Evolutionary conservation across 2,113 vertebrate genomes (phyloP).

Genomic region (Hypomesus transpacificus): DNA sequence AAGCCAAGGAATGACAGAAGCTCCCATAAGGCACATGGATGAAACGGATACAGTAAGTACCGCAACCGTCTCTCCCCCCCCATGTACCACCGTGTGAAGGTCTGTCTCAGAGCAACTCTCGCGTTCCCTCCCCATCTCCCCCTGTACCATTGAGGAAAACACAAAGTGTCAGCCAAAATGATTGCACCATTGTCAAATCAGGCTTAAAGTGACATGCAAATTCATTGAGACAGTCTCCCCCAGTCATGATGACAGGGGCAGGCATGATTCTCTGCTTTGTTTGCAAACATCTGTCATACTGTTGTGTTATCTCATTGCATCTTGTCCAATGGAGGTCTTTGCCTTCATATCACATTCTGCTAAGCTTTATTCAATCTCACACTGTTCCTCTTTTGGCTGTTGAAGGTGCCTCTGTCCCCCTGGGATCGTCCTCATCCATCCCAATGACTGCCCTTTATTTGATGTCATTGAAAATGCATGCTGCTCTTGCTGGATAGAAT

Average conservation of each 20-base stretch:
- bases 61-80: constrained; percentile 6
- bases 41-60: constrained; percentile 37
- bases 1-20: constrained; percentile 47
- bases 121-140: background rate
- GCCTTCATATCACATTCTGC: constrained; percentile 31
- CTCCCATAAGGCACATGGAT: constrained; percentile 18
- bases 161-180: constrained; percentile 25
- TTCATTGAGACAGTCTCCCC: background rate
- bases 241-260: background rate
- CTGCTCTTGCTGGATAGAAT: constrained; percentile 45
- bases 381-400: constrained; percentile 37
- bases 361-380: constrained; percentile 39
- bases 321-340: constrained; percentile 15
- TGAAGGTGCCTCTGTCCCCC: constrained; percentile 58
- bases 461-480: constrained; percentile 67
- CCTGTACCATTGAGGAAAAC: background rate
- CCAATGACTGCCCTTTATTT: constrained; percentile 68
- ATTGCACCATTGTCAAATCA: constrained; percentile 34
- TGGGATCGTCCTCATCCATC: constrained; percentile 58
- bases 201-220: constrained; percentile 19
- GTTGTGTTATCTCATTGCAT: constrained; percentile 14
- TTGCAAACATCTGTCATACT: constrained; percentile 33
- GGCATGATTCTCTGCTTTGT: constrained; percentile 23
- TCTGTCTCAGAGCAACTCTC: constrained; percentile 6
- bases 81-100: constrained; percentile 32